A percentile compares a stretch with the other conserved stretches of the same genome.
phyloP scores from a whole-genome alignment of 1,140 invertebrate species.

The Orchestia grillus region DNA sequence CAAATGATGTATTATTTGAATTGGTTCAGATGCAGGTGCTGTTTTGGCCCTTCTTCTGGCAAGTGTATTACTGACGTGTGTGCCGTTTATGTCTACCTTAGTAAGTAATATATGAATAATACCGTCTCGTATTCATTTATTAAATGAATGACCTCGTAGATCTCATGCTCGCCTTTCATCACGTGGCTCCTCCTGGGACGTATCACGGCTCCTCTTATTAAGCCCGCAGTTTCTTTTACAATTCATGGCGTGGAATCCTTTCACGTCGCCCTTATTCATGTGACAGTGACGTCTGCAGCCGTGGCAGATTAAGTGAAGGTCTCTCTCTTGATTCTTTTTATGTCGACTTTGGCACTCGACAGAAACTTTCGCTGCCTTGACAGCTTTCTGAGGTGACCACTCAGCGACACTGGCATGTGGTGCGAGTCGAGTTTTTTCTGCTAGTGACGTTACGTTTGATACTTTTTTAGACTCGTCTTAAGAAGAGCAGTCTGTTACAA shows the following conservation, averaged over 20 bases:
- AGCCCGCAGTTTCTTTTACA: neutral
- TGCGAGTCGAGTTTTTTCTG: neutral
- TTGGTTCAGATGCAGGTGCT: neutral
- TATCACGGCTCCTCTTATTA: neutral
- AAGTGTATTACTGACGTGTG: neutral
- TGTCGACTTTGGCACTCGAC: neutral
- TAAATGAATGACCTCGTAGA: neutral
- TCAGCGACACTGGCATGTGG: neutral
- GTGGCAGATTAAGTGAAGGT: constrained; percentile 7
- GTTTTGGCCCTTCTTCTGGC: neutral
- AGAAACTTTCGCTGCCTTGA: constrained; percentile 7
- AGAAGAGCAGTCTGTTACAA: neutral
- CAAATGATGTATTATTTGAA: neutral
- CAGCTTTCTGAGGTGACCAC: neutral
- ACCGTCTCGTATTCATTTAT: neutral
- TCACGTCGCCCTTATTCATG: constrained; percentile 5
- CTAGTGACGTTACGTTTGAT: neutral
- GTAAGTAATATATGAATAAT: neutral
- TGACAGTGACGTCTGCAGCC: neutral
- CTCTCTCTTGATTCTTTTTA: neutral
- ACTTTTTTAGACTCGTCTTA: neutral
- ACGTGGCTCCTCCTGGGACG: neutral
- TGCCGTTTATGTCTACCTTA: neutral
- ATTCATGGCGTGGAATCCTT: neutral
- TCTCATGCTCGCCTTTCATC: neutral